Base-by-base conservation (phyloP, 2,888 invertebrate species). In the Odontocolon sp. region DNA sequence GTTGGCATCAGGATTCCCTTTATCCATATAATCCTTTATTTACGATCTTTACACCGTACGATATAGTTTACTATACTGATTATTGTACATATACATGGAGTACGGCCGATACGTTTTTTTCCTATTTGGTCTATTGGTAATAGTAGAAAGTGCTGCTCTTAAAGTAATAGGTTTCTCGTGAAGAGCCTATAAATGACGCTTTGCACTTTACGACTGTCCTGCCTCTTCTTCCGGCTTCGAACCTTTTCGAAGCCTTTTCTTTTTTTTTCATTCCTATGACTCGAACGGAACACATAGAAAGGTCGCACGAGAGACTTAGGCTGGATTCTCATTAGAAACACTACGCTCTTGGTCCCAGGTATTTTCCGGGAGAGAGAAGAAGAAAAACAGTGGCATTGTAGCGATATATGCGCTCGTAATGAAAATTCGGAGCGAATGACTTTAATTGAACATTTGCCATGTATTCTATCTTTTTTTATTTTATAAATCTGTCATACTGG, bases 121-220 rank as follows among this genome's bases (percentile, higher is more conserved):
- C 76, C 78, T 81, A 79, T 84, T 84, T 84, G 81, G 75, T 81
- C 80, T 85, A 87, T 87, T 84, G 83, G 83, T 84, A 84, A 87
- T 86, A 84, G 85, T 77, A 64, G 63, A 82, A 81, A 87, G 87
- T 82, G 83, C 78, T 74, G 77, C 81, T 81, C 79, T 83, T 81
- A 80, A 83, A 83, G 87, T 85, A 84, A 86, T 85, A 83, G 85
- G 80, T 76, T 77, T 81, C 66, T 79, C 61, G 40, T 63, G 74
- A 83, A 82, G 83, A 81, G 77, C 79, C 84, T 82, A 80, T 83
- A 84, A 85, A 84, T 80, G 83, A 80, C 78, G 79, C 82, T 84
- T 77, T 79, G 73, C 82, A 82, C 82, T 85, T 85, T 82, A 82
- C 79, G 79, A 73, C 79, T 16, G 40, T 31, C 52, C 50, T 63